Conservation (phyloP, 2,888 invertebrate species). For the Proisotoma minuta region DNA sequence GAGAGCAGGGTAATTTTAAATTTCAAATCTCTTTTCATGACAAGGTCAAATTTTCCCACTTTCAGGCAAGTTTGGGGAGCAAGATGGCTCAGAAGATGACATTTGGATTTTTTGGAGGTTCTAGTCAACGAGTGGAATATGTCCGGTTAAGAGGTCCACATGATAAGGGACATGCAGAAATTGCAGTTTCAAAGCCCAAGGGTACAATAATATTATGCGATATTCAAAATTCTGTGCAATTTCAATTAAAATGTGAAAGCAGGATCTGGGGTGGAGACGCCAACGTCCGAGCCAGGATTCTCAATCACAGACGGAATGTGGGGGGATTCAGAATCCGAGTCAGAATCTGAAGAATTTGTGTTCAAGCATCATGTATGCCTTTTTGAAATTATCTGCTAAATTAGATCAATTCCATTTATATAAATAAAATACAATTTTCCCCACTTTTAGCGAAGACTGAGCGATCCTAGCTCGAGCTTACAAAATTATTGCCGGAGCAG, state of each 20-base stretch:
- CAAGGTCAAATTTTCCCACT: slow-evolving; percentile 49
- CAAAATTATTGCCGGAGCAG: slow-evolving; percentile 72
- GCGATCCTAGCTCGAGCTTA: slow-evolving; percentile 88
- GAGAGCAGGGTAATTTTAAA: slow-evolving; percentile 75
- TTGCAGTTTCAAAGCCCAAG: slow-evolving; percentile 87
- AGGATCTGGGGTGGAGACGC: slow-evolving; percentile 85
- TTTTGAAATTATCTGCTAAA: not conserved
- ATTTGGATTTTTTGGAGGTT: slow-evolving; percentile 73
- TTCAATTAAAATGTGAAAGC: not conserved
- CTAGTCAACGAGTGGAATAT: slow-evolving; percentile 84
- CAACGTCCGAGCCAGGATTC: slow-evolving; percentile 82
- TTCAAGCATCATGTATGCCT: slow-evolving; percentile 66
- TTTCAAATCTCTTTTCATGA: slow-evolving; percentile 44
- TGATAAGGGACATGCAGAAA: slow-evolving; percentile 94
- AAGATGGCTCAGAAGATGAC: slow-evolving; percentile 95
- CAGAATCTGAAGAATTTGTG: slow-evolving; percentile 77
- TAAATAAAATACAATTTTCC: not conserved
- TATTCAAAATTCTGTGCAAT: not conserved
- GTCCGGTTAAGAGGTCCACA: slow-evolving; percentile 97
- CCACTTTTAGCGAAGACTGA: slow-evolving; percentile 66
- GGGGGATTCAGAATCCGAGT: slow-evolving; percentile 88
- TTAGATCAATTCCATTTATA: not conserved
- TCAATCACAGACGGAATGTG: slow-evolving; percentile 75
- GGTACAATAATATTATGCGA: slow-evolving; percentile 52
- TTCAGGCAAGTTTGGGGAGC: slow-evolving; percentile 83